Evolutionary conservation across 2,888 invertebrate genomes (phyloP), one percentile per base, ranked within the genome.

Genomic region (Zonitis immaculata): DNA sequence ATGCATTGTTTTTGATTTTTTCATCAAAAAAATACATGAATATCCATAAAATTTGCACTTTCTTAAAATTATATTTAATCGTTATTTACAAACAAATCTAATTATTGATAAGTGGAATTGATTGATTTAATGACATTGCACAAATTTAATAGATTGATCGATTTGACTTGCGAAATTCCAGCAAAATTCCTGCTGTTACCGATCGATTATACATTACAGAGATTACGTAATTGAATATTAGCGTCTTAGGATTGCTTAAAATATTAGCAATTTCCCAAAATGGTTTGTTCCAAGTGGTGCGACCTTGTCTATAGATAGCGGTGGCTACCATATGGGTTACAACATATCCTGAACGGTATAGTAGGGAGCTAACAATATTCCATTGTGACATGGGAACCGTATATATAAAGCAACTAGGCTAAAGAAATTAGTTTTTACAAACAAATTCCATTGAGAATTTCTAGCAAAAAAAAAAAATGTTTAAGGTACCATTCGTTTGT

Each of bases 341-440:
- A 48, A 49, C 61, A 64, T 54, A 58, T 56, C 54, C 56, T 45
- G 47, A 55, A 42, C n/a, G n/a, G n/a, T n/a, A n/a, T n/a, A n/a
- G 54, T 54, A 60, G 56, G 66, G 65, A 65, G 65, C 63, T 60
- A 49, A 64, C 62, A 64, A 63, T 64, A 51, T 63, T 54, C 39
- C 58, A 59, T 64, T 64, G 62, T 64, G 60, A 64, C 64, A 58
- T 64, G 66, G 67, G 66, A 69, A 65, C 47, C 57, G 53, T 64
- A 63, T 68, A 69, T 70, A 70, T 67, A 73, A 64, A 66, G 66
- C 63, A 68, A 68, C 67, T 66, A 63, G 64, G 66, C 58, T 61
- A 58, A 58, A 54, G 47, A 47, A 57, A 60, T 59, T 57, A 68
- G 69, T 69, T 53, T 54, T 63, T 60, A 53, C 49, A 50, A 55